Conservation (phyloP, 1,140 invertebrate genomes). For the Chelonus insularis region DNA sequence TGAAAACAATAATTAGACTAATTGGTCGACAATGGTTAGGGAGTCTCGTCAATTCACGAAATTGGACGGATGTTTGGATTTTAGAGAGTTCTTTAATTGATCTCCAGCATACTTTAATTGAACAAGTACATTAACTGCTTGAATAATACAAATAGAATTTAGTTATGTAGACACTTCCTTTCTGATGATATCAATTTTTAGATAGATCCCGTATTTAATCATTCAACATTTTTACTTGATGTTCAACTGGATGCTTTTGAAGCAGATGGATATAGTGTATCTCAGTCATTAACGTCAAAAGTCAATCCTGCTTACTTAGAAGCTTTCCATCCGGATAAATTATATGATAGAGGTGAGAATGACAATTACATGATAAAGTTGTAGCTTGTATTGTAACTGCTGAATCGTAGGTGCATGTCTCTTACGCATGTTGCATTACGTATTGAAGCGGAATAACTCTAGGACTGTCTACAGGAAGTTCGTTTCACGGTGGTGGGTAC, state of each 20-base stretch:
- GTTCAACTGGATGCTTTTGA: slow-evolving; percentile 42
- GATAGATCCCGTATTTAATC: slow-evolving; percentile 44
- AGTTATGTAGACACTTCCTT: no score
- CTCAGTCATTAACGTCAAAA: slow-evolving; percentile 38
- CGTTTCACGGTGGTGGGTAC: slow-evolving; percentile 50
- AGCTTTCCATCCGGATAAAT: slow-evolving; percentile 31
- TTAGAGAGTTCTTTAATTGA: slow-evolving; percentile 50
- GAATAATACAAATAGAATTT: no score
- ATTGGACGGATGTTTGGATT: slow-evolving; percentile 52
- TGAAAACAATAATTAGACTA: slow-evolving; percentile 37
- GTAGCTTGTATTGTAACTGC: slow-evolving; percentile 2
- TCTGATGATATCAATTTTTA: slow-evolving; percentile 38
- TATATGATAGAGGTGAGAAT: slow-evolving; percentile 42
- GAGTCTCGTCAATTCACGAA: slow-evolving; percentile 54
- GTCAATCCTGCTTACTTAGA: slow-evolving; percentile 38
- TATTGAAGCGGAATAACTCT: slow-evolving; percentile 66
- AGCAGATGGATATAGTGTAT: slow-evolving; percentile 42
- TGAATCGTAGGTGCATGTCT: slow-evolving; percentile 65
- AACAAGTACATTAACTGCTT: no score
- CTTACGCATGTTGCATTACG: slow-evolving; percentile 71
- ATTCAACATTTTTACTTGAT: slow-evolving; percentile 33
- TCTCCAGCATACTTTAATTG: slow-evolving; percentile 41
- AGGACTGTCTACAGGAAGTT: slow-evolving; percentile 61
- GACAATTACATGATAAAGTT: neutral
- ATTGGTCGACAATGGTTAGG: slow-evolving; percentile 57